phyloP scores from a whole-genome alignment of 1,140 invertebrate species.

The Drosophila cardini region DNA sequence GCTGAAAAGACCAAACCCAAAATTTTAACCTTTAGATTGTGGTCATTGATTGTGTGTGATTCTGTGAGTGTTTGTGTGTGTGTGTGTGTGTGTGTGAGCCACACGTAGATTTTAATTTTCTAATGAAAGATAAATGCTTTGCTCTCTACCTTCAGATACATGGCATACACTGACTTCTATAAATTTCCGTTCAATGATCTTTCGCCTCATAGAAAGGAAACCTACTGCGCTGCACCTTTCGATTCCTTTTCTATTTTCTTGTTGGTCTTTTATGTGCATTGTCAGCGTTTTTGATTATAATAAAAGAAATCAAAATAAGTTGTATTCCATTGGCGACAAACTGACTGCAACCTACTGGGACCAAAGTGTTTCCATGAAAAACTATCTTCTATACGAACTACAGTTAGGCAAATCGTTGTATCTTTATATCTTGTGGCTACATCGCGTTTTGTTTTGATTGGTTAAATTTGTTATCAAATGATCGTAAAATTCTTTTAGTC shows the following conservation, averaged over 20 bases:
- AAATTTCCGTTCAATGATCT: conserved; percentile 57
- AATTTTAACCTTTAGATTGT: conserved; percentile 69
- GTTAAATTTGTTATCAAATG: conserved; percentile 39
- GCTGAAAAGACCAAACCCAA: conserved; percentile 26
- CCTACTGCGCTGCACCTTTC: conserved; percentile 67
- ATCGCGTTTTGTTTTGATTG: conserved; percentile 50
- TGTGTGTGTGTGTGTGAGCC: conserved; percentile 33
- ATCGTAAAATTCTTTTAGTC: conserved; percentile 40
- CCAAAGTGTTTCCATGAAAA: conserved; percentile 37
- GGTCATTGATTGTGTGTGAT: conserved; percentile 69
- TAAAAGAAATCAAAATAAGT: conserved; percentile 79
- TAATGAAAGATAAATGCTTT: conserved; percentile 79
- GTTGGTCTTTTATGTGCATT: conserved; percentile 41
- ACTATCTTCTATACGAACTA: not conserved
- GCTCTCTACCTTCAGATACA: conserved; percentile 38
- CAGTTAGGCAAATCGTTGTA: conserved; percentile 41
- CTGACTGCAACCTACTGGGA: conserved; percentile 37
- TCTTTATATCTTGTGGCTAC: conserved; percentile 31
- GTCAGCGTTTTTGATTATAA: conserved; percentile 67
- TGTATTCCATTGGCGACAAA: conserved; percentile 67
- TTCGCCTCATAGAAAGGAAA: conserved; percentile 48
- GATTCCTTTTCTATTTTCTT: conserved; percentile 22
- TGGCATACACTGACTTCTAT: conserved; percentile 41
- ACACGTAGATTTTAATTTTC: conserved; percentile 79
- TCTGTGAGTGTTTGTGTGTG: not conserved